A percentile compares a stretch with the other conserved stretches of the same genome.
Evolutionary conservation across 2,113 vertebrate species (phyloP).

Genomic region (Ciconia boyciana): DNA sequence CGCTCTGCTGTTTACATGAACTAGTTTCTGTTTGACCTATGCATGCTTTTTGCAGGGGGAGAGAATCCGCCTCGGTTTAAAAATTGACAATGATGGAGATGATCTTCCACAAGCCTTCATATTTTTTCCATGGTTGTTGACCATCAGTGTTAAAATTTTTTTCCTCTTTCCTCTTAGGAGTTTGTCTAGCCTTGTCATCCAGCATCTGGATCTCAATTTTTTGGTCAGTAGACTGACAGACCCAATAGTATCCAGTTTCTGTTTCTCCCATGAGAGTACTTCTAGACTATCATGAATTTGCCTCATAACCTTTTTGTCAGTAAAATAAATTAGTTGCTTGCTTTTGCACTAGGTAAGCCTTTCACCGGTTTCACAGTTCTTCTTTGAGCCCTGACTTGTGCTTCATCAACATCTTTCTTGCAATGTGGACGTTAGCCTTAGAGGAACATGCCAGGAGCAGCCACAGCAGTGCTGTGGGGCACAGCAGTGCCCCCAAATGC

Average conservation of each 20-base stretch:
- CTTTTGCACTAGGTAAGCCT: not conserved
- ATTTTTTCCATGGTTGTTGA: not conserved
- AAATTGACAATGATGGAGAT: not conserved
- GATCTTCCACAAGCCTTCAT: not conserved
- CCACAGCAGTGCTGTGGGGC: not conserved
- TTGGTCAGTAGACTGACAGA: not conserved
- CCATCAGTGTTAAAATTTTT: not conserved
- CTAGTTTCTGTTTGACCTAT: not conserved
- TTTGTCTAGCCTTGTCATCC: not conserved
- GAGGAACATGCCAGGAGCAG: not conserved
- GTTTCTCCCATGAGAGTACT: not conserved
- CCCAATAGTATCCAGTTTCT: not conserved
- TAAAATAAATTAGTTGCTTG: not conserved
- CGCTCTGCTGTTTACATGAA: not conserved
- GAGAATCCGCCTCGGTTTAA: not conserved
- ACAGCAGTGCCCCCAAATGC: too few species aligned
- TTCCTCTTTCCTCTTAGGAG: not conserved
- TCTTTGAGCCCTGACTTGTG: not conserved
- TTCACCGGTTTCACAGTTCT: not conserved
- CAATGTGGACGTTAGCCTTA: not conserved
- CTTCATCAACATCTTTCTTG: not conserved
- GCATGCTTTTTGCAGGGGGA: not conserved
- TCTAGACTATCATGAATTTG: not conserved
- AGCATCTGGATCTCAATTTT: not conserved
- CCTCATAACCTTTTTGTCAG: conserved; percentile 1